Base-by-base conservation (phyloP, 92 coral and sea anemone genomes). In the Palythoa grandis region DNA sequence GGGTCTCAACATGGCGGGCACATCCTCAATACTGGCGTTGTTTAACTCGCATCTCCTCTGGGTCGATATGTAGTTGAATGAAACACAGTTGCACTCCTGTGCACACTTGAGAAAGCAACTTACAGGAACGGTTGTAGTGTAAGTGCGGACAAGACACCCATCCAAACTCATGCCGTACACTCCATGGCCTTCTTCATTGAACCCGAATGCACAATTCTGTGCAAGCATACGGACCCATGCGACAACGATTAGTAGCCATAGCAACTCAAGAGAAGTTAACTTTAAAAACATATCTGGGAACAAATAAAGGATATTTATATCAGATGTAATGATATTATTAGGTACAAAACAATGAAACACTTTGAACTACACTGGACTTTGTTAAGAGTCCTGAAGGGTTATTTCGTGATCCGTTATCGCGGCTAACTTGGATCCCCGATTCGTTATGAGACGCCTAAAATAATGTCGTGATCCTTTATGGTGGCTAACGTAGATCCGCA, bases 21-120 rank as follows among this genome's bases (percentile, higher is more conserved):
- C 15, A 14, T 20, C 25, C 70, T 80, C 85, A 15, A 67, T 63
- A 43, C 79, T 85, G 11, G 85, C 85, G 39, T 69, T 79, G 68
- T 77, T 83, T 1, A 88, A 84, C 70, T 88, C 75, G 7, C 88
- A 77, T 77, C 57, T 88, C 53, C 80, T 58, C 12, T 75, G 66
- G 5, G 57, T 29, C 20, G 57, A 12, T 15, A 74, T 57, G 48
- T 67, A 84, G 78, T 88, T 88, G 47, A 84, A 77, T 39, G 91
- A 76, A 11, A 88, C 5, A 60, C 91, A 88, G 48, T 65, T 78
- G 35, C 91, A 88, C 50, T 84, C 76, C 10, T 84, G 53, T 4
- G 74, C 24, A 47, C 91, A 84, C 56, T n/a, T 70, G 20, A 70
- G 53, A 52, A 88, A 88, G 47, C 91, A 88, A 29, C 72, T 50